Conservation (phyloP, 2,888 invertebrate species). For the Sclerodermus sp. region DNA sequence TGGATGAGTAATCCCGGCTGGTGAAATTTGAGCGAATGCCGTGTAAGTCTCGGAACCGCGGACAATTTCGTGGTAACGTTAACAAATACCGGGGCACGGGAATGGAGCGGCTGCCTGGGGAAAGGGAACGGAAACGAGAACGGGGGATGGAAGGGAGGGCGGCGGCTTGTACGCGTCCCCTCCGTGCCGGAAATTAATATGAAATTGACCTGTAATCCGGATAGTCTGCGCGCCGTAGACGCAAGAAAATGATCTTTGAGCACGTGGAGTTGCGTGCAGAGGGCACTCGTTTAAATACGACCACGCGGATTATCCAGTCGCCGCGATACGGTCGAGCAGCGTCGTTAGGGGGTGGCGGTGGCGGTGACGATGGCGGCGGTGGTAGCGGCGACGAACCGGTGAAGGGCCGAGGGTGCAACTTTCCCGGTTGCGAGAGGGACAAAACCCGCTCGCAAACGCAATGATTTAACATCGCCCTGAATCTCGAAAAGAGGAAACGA, state of each 20-base stretch:
- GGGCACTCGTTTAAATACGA: conserved; percentile 35
- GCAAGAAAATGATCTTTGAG: conserved; percentile 35
- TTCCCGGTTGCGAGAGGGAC: too few relatives aligned
- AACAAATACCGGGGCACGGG: conserved; percentile 26
- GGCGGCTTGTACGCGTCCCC: conserved; percentile 9
- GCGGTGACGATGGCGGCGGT: background rate
- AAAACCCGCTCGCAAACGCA: background rate
- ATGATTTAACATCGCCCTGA: conserved; percentile 13
- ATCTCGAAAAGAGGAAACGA: conserved; percentile 10
- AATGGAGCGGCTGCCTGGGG: conserved; percentile 4
- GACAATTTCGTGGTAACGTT: conserved; percentile 35
- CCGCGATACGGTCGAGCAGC: background rate
- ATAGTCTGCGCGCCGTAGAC: conserved; percentile 33
- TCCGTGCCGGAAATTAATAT: conserved; percentile 35
- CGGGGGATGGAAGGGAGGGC: background rate
- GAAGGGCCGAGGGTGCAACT: too few relatives aligned
- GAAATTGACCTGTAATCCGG: conserved; percentile 38
- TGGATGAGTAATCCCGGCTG: background rate
- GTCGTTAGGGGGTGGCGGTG: too few relatives aligned
- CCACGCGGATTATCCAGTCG: conserved; percentile 25
- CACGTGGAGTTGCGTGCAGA: conserved; percentile 35
- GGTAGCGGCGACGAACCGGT: too few relatives aligned
- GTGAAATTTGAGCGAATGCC: conserved; percentile 26
- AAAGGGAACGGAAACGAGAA: conserved; percentile 3
- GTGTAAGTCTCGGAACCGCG: conserved; percentile 24